Base-by-base conservation (phyloP, 2,113 vertebrate genomes). In the Takifugu flavidus region DNA sequence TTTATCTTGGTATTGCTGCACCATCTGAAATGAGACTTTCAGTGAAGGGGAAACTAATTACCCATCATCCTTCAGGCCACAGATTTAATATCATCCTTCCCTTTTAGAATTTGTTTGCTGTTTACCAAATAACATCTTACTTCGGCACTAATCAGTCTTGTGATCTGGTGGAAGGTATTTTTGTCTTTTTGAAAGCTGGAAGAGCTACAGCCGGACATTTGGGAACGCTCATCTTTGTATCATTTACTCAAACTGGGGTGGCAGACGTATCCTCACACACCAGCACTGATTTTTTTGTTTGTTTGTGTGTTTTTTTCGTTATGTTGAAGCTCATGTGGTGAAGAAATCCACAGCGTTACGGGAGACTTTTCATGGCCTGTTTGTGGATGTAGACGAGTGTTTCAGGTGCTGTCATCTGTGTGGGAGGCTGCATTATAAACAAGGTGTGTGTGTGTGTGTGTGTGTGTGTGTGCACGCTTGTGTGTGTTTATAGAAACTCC, bases 401-500 rank as follows among this genome's bases (percentile, higher is more conserved):
- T 8, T 11, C 3, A 0, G 10, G 13, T 15, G 13, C 42, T 53
- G 27, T 61, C 31, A 43, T 25, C 26, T 47, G 51, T 49, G 61
- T 56, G 10, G 59, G 59, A 58, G 53, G 47, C 49, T 47, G 20
- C 27, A 4, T 46, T 49, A 8, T 49, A 46, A 56, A 59, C 28
- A 56, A 53, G 57, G 20, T n/a, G 13, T 12, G 61, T 74, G 45
- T 59, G 14, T 66, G 4, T 53, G 44, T 46, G 44, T 46, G 44
- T 46, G 44, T 65, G 5, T 66, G 39, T 71, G 12, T 67, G 0
- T 73, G 39, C 25, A 15, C 0, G 44, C 74, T 34, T 34, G 6
- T 55, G 62, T 83, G 47, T 66, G 75, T 72, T 43, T 77, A 39
- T 80, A 99, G 97, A 95, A 95, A 79, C 94, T 99, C 62, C 95